These are phyloP conservation scores for Romanogobio albipinnatus DNA, from an alignment of 2,113 vertebrate species.

Conservation along the genomic window DNA sequence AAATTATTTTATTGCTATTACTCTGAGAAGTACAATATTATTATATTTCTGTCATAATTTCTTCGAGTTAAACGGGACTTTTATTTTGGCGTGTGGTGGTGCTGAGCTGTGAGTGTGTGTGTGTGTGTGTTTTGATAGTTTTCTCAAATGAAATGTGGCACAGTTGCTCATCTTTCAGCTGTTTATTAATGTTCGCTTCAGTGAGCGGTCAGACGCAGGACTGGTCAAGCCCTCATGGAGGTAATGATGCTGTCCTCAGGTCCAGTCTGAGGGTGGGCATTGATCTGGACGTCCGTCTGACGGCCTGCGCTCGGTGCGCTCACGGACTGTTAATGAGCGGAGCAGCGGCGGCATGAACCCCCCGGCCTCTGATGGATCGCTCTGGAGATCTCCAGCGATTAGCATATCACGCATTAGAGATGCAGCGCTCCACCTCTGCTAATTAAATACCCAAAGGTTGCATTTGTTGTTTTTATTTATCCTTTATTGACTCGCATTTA, in stretches of 20 bases:
- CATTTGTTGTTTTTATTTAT: slow-evolving; percentile 67
- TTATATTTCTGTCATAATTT: no score
- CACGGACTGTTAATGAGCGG: slow-evolving; percentile 83
- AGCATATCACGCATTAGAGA: slow-evolving; percentile 68
- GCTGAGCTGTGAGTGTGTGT: no score
- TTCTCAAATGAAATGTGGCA: no score
- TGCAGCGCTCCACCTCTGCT: slow-evolving; percentile 66
- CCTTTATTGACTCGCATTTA: slow-evolving; percentile 69
- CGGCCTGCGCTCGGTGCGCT: slow-evolving; percentile 59
- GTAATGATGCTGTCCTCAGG: background rate
- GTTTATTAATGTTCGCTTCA: background rate
- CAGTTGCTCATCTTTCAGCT: fast-evolving
- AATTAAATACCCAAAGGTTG: slow-evolving; percentile 65
- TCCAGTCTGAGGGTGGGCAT: slow-evolving; percentile 38
- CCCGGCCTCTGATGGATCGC: slow-evolving; percentile 79
- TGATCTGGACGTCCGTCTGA: slow-evolving; percentile 59
- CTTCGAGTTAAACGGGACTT: no score
- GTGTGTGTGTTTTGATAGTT: no score
- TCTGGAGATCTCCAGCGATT: slow-evolving; percentile 66
- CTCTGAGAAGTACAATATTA: no score
- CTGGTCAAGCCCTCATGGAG: background rate
- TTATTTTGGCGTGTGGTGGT: no score
- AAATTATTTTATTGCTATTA: no score
- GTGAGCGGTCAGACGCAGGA: background rate
- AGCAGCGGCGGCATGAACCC: slow-evolving; percentile 75